Percentiles rank a stretch among this genome's conserved stretches.
Conservation (phyloP, 2,797 vertebrate species). For the Pogonophryne albipinna region DNA sequence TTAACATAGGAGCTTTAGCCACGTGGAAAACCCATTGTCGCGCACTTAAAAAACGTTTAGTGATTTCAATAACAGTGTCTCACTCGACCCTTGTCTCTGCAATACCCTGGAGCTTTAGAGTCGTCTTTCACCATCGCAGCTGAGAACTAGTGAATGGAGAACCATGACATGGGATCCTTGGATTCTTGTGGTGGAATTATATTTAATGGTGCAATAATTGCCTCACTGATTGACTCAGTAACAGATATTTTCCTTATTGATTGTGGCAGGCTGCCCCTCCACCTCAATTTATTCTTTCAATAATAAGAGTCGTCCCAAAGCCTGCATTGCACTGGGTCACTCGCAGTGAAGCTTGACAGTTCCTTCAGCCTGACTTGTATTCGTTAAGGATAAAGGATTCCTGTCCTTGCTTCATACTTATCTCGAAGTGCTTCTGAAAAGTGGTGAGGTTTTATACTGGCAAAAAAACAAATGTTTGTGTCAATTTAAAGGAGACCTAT, state of each 20-base stretch:
- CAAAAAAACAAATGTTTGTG: too few species aligned
- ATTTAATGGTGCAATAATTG: conserved; percentile 44
- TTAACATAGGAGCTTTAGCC: background rate
- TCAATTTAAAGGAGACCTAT: background rate
- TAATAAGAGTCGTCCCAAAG: conserved; percentile 24
- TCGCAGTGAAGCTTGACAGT: conserved; percentile 28
- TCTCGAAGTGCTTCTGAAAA: conserved; percentile 1
- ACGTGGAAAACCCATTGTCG: background rate
- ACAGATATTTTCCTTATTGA: conserved; percentile 58
- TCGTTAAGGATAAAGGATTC: conserved; percentile 11
- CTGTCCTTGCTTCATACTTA: conserved; percentile 4
- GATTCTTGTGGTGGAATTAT: conserved; percentile 23
- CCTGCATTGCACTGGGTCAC: conserved; percentile 16
- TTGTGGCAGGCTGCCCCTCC: conserved; percentile 21
- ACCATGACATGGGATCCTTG: background rate
- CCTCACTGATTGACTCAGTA: conserved; percentile 45
- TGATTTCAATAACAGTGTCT: conserved; percentile 11
- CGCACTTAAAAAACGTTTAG: background rate
- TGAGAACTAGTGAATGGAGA: background rate
- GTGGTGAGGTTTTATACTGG: background rate
- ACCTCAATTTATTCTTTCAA: conserved; percentile 53
- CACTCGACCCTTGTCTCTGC: conserved; percentile 10
- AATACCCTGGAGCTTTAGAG: conserved; percentile 9
- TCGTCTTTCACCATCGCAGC: background rate
- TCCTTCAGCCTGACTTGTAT: conserved; percentile 9